These are phyloP conservation scores for Zalophus californianus DNA, from an alignment of 2,797 vertebrate species.

Conservation along the genomic window DNA sequence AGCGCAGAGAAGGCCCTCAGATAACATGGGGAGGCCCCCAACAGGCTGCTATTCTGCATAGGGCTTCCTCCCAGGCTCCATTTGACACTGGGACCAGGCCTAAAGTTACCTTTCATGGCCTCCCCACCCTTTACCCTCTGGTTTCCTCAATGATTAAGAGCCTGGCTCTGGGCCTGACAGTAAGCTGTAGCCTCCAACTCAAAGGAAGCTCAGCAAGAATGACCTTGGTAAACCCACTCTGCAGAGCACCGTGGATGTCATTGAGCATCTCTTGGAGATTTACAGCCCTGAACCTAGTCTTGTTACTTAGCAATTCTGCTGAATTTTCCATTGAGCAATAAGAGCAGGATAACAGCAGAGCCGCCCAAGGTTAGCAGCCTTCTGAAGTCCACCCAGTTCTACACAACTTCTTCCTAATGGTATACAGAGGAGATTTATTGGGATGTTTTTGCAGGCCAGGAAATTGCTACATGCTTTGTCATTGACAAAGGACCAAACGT, in stretches of 20 bases:
- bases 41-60: neutral
- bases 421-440: conserved; percentile 87
- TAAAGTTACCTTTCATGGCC: conserved; percentile 54
- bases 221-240: conserved; percentile 67
- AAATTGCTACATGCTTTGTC: conserved; percentile 86
- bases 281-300: conserved; percentile 75
- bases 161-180: conserved; percentile 78
- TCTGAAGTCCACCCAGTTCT: conserved; percentile 85
- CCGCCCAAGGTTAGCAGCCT: conserved; percentile 84
- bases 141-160: conserved; percentile 75
- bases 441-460: conserved; percentile 86
- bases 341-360: conserved; percentile 82
- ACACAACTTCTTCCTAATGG: conserved; percentile 83
- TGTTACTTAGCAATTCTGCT: conserved; percentile 73
- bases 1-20: neutral
- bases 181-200: conserved; percentile 78
- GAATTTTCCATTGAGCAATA: conserved; percentile 82
- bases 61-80: conserved; percentile 22
- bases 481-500: conserved; percentile 85
- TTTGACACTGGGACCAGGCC: neutral
- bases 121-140: conserved; percentile 47
- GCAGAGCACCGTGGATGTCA: conserved; percentile 25
- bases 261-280: conserved; percentile 68
- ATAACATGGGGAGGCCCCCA: neutral
- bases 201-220: conserved; percentile 74